Base-by-base conservation (phyloP, 2,888 invertebrate species). In the Ptychoptera albimana region DNA sequence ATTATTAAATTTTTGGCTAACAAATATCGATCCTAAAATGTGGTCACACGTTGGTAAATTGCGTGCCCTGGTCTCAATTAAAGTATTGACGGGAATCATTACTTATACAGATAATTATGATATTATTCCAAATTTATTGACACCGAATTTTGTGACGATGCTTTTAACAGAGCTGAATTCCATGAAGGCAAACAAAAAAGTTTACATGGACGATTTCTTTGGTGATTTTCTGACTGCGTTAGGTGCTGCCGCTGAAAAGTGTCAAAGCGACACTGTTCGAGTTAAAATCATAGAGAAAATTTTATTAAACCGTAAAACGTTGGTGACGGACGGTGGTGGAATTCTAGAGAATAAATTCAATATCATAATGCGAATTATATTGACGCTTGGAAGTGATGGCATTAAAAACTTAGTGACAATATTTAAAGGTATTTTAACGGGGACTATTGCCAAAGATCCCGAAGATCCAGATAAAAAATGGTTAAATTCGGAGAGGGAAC, bases 401-500 rank as follows among this genome's bases (percentile, higher is more conserved):
- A 71, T 82, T 0, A 75, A 75, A 54, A 73, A 73, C 56, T 62
- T 82, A 50, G 72, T 75, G 1, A 69, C 72, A 50, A 57, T 75
- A 23, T 79, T 79, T 48, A 73, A 69, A 57, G 71, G 72, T 39
- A 75, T 83, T 8, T 66, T 78, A 32, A 56, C 72, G 4, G 75
- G 71, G 51, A 68, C 67, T 23, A 64, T 70, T 31, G 63, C 68
- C 38, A 78, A 76, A 46, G 54, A 56, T 45, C 37, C 46, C 2
- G 50, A 52, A 9, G 53, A 63, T 45, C 45, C 52, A 10, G 49
- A 55, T 0, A 72, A 77, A 47, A 64, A 60, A 48, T 82, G 81
- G 80, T 71, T 75, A 46, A 79, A 79, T 56, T 71, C 71, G 44
- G 82, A 83, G 55, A 72, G 78, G 53, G 66, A 75, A 43, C 79